Base-by-base conservation (phyloP, 2,113 vertebrate genomes). In the Capricornis sumatraensis region DNA sequence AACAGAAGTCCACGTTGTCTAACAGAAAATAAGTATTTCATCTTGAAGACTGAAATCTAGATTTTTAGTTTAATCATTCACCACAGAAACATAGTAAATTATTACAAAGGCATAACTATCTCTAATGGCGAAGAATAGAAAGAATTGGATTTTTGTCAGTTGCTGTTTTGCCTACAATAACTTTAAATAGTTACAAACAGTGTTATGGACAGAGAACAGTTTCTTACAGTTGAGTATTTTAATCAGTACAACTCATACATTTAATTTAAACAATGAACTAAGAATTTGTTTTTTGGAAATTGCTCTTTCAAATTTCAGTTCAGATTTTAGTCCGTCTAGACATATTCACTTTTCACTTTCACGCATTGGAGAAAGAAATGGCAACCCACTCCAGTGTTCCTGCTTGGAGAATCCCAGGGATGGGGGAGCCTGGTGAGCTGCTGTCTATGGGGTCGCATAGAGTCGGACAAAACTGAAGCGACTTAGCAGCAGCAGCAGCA, bases 1-100 rank as follows among this genome's bases (percentile, higher is more conserved):
- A 97, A 53, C 33, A 45, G 14, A 33, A 1, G 57, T 1, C 0
- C 71, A 60, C 33, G 17, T 45, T 81, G 52, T 23, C 43, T 45
- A 55, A 71, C 27, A 30, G 43, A 90, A 89, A 81, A 45, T 62
- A 67, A 89, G 16, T 86, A 74, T 95, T 93, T 81, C 25, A 74
- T 40, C n/a, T 86, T 60, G 17, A 81, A 95, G 79, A 85, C 7
- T 86, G 67, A 93, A 93, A 74, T 81, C 8, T 28, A 76, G 8
- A 5, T 19, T 40, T 95, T 50, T 30, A 43, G 19, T 86, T 79
- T 86, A 81, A 58, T 53, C 86, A 74, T 40, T 84, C 43, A 57
- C 16, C 9, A 81, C 7, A 33, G 58, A 86, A 81, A 71, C 23
- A 57, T 15, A 74, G 16, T 36, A 55, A 88, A 88, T 90, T 90